Base-by-base conservation (phyloP, 2,888 invertebrate species). In the Eupithecia vulgata region DNA sequence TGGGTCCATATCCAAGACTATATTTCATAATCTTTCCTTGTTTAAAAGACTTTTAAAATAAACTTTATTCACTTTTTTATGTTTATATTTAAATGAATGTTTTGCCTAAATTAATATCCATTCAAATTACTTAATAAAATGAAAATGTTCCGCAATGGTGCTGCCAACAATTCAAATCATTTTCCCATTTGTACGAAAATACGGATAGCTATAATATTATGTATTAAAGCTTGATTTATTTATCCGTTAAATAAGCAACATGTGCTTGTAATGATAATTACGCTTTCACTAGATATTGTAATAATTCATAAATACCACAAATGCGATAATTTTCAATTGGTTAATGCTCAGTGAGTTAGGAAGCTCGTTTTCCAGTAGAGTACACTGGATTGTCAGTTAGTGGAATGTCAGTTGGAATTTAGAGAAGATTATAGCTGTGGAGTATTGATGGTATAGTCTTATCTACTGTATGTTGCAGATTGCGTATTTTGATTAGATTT, bases 261-360 rank as follows among this genome's bases (percentile, higher is more conserved):
- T 67, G 59, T 71, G 71, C 67, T 71, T 45, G 15, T 59, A 57
- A 71, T 45, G 59, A 67, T 71, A 71, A 71, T 71, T 25, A 67
- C 67, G 70, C n/a, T 57, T 70, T 57, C 8, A 37, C 37, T 62
- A 62, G n/a, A 62, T 67, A 48, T 61, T 67, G 61, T 61, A 62
- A 62, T 37, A n/a, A 52, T 52, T 71, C 48, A 67, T 71, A 62
- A 62, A 62, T 67, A 67, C 30, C 52, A 25, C 52, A 57, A 40
- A 57, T 57, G 52, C 37, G 13, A 25, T 52, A 57, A 57, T 17
- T 59, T 66, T 34, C 67, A 48, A 71, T 71, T 45, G 67, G 35
- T 37, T 62, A 25, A 52, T 6, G 52, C 57, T 64, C 40, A 70
- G 48, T 12, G 62, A 62, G 17, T 34, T 17, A 61, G 61, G 15